Evolutionary conservation across 1,140 invertebrate genomes (phyloP), one percentile per base, ranked within the genome.

Genomic region (Leptestheria dahalacensis): DNA sequence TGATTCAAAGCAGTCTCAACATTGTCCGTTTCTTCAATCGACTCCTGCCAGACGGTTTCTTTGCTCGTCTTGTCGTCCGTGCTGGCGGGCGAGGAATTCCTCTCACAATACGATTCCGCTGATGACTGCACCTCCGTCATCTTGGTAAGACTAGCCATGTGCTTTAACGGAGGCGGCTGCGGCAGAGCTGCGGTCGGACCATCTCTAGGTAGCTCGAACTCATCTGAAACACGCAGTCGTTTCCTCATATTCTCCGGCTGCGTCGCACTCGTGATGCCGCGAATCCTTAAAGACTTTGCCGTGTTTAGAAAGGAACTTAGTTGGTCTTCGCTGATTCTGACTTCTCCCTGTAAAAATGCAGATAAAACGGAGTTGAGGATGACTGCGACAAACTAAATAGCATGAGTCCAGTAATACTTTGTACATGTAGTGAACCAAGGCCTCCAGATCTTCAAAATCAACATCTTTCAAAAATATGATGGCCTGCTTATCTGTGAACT

Each of bases 271-370:
- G 88, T 90, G 49, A 94, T 76, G 50, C 91, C 90, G 71, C 91
- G 91, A 49, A 94, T 91, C 78, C 92, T 87, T 65, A 93, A 73
- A 51, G 86, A 88, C 73, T 93, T 88, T 1, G 90, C 91, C 47
- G 89, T 88, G 71, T 91, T 91, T 26, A 94, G 72, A 64, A 94
- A 75, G 12, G 88, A 85, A 56, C 85, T 83, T 66, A 94, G 75
- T 73, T 93, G 88, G 73, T 91, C 88, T 74, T 92, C 88, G 63
- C 85, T 86, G 69, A 94, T 90, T 74, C 91, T 91, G 29, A 93
- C 89, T 78, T 93, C 89, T 52, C 91, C 91, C 67, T 75, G 74
- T 23, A 24, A 18, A 20, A 54, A 2, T 2, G 21, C 1, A 54
- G 18, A 23, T 10, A 4, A 54, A 20, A 26, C 10, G 6, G 6